These are phyloP conservation scores for Bemisia tabaci DNA, from an alignment of 1,140 invertebrate genomes.

Conservation along the genomic window DNA sequence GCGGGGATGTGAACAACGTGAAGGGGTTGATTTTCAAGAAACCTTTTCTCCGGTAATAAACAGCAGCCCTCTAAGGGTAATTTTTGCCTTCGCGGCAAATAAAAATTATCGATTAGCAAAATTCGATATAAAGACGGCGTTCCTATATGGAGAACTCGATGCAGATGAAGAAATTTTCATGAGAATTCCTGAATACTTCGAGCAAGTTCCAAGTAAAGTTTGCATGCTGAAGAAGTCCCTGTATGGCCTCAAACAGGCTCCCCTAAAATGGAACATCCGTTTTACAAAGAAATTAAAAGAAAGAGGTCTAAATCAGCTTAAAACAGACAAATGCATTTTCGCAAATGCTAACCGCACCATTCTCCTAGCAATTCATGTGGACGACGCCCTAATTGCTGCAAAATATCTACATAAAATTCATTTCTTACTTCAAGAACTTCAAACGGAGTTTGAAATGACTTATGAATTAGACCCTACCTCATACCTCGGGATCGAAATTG, in stretches of 20 bases:
- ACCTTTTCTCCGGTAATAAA: neutral
- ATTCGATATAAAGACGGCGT: neutral
- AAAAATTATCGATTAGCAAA: neutral
- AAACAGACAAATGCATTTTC: slow-evolving; percentile 23
- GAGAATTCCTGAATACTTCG: neutral
- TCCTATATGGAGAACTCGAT: neutral
- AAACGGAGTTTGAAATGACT: neutral
- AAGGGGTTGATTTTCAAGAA: neutral
- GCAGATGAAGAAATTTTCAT: neutral
- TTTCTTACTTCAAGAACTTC: neutral
- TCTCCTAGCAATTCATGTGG: neutral
- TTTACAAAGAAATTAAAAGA: slow-evolving; percentile 14
- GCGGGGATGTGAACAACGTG: neutral
- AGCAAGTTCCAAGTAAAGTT: neutral
- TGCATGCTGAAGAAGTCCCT: neutral
- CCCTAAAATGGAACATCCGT: slow-evolving; percentile 3
- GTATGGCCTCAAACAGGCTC: neutral
- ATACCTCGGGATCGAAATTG: neutral
- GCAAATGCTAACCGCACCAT: slow-evolving; percentile 11
- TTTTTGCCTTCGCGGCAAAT: neutral
- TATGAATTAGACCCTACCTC: neutral
- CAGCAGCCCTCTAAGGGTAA: neutral
- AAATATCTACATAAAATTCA: neutral
- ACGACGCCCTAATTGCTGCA: neutral
- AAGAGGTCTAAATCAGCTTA: slow-evolving; percentile 17